Evolutionary conservation across 2,888 invertebrate species (phyloP), one percentile per base, ranked within the genome.

Genomic region (Lucinisca nassula): DNA sequence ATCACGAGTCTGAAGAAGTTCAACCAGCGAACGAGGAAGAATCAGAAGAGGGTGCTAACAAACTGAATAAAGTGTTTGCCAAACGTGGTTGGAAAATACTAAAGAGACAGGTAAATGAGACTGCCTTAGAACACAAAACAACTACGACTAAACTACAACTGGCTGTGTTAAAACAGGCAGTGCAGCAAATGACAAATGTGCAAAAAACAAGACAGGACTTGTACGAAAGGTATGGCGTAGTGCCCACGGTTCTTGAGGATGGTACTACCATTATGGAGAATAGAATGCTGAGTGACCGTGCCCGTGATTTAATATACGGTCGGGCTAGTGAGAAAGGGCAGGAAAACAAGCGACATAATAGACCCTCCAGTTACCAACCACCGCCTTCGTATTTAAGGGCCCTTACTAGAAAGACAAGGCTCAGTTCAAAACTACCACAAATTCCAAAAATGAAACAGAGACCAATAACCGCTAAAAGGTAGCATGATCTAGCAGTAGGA

Each of bases 191-290:
- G 85, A 85, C 92, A 8, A 92, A 94, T 83, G 70, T 90, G 70
- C 93, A 94, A 17, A 86, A 87, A 45, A 88, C 93, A 12, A 88
- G 94, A 32, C 81, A 89, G 77, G 95, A 95, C 74, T 85, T 95
- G 55, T 95, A 95, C 83, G 88, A 93, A 75, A 73, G 94, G 27
- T 95, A 95, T 74, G 95, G 95, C 4, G 84, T 95, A 24, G 79
- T 94, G 14, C 94, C 94, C 3, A 91, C 85, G 0, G 70, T 90
- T 0, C 81, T 84, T 35, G 87, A 85, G 2, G 93, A 95, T 32
- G 94, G 94, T 14, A 86, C 84, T 0, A 79, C 90, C 17, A 91
- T 92, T 8, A 92, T 90, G 85, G 93, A 92, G 67, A 94, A 95
- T 86, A 89, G 89, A 17, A 94, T 94, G 94, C 91, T 94, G 78